Percentiles rank a stretch among this genome's conserved stretches.
phyloP scores from a whole-genome alignment of 2,888 invertebrate species.

The Phlogophora meticulosa region DNA sequence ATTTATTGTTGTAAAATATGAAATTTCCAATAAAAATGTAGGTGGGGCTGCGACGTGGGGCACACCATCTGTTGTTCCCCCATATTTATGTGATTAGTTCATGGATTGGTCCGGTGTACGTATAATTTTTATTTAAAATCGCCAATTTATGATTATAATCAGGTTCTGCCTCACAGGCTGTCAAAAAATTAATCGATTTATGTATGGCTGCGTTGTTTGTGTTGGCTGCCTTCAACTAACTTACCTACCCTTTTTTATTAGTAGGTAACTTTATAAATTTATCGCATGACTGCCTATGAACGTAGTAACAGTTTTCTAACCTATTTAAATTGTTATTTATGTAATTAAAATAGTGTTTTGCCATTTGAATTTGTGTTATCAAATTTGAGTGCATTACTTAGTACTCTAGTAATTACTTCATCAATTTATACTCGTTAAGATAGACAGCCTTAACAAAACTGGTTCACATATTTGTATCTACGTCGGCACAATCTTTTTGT shows the following conservation, averaged over 20 bases:
- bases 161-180: slow-evolving; percentile 70
- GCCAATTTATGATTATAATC: slow-evolving; percentile 86
- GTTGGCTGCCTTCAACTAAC: slow-evolving; percentile 43
- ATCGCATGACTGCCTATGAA: slow-evolving; percentile 47
- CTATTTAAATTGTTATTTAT: slow-evolving; percentile 45
- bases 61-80: slow-evolving; percentile 84
- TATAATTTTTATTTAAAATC: slow-evolving; percentile 86
- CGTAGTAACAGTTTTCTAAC: slow-evolving; percentile 15
- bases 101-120: slow-evolving; percentile 78
- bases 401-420: slow-evolving; percentile 47
- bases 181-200: slow-evolving; percentile 68
- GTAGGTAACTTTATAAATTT: slow-evolving; percentile 37
- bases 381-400: slow-evolving; percentile 29
- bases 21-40: slow-evolving; percentile 79
- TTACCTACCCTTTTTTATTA: slow-evolving; percentile 45
- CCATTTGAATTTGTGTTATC: slow-evolving; percentile 47
- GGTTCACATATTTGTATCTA: slow-evolving; percentile 12
- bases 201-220: slow-evolving; percentile 58
- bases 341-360: slow-evolving; percentile 42
- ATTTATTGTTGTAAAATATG: slow-evolving; percentile 87
- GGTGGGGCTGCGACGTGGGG: slow-evolving; percentile 75
- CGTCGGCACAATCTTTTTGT: slow-evolving; percentile 24
- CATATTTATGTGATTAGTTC: slow-evolving; percentile 88
- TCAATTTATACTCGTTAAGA: slow-evolving; percentile 46
- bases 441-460: slow-evolving; percentile 44